Evolutionary conservation across 1,140 invertebrate species (phyloP).

Genomic region (Drosophila miranda): DNA sequence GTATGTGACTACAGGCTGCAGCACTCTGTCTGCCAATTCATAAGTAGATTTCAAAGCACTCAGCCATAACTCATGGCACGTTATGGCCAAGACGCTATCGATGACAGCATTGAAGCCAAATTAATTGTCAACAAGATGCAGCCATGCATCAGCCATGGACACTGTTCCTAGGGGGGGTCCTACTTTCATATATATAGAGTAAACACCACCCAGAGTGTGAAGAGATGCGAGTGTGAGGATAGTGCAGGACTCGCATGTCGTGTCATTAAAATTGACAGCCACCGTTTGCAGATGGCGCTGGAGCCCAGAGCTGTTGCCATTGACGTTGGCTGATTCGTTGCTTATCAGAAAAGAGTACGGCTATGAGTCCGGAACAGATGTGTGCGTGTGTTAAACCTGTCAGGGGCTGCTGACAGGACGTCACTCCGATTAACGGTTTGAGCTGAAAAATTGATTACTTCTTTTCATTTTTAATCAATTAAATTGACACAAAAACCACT

Average conservation of each 20-base stretch:
- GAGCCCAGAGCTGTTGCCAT: slow-evolving; percentile 44
- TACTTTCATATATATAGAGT: not conserved
- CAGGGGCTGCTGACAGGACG: slow-evolving; percentile 51
- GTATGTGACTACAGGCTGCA: slow-evolving; percentile 11
- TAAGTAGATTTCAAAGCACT: slow-evolving; percentile 40
- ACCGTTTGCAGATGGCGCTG: slow-evolving; percentile 62
- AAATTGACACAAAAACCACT: slow-evolving; percentile 34
- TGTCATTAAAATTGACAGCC: slow-evolving; percentile 73
- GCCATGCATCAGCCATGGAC: slow-evolving; percentile 49
- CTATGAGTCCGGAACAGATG: slow-evolving; percentile 11
- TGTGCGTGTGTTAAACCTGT: slow-evolving; percentile 43
- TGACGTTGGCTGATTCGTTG: slow-evolving; percentile 49
- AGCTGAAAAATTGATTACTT: slow-evolving; percentile 56
- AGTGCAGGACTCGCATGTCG: slow-evolving; percentile 48
- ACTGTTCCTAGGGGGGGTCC: slow-evolving; percentile 45
- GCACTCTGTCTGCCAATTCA: slow-evolving; percentile 9
- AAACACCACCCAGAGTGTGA: not conserved
- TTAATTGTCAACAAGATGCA: slow-evolving; percentile 77
- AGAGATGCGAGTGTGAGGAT: slow-evolving; percentile 8
- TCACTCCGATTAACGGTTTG: slow-evolving; percentile 61
- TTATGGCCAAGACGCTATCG: slow-evolving; percentile 60
- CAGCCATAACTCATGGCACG: slow-evolving; percentile 30
- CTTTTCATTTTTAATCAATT: slow-evolving; percentile 49
- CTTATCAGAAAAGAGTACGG: slow-evolving; percentile 21
- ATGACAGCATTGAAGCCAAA: slow-evolving; percentile 59